Percentiles rank a stretch among this genome's conserved stretches.
phyloP scores from a whole-genome alignment of 2,113 vertebrate species.

The Calidris pugnax region DNA sequence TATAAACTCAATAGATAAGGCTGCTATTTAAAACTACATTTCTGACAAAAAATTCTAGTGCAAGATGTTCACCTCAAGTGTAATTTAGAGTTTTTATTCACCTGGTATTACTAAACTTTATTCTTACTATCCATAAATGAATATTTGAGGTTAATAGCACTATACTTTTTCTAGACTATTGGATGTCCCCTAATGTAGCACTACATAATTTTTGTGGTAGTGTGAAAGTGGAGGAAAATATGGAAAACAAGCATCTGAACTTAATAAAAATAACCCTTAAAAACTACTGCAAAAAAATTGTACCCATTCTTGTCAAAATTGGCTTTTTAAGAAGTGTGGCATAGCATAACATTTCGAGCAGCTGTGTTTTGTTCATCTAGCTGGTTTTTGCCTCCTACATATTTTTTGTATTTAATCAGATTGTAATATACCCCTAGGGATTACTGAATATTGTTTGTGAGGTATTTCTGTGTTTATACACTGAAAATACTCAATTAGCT shows the following conservation, averaged over 20 bases:
- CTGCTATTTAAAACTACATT: constrained; percentile 17
- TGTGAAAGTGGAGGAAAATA: neutral
- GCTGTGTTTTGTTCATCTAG: neutral
- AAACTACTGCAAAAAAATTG: neutral
- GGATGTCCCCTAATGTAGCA: constrained; percentile 50
- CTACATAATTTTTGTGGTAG: constrained; percentile 38
- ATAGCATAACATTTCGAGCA: neutral
- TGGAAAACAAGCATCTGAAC: constrained; percentile 9
- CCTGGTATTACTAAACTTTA: constrained; percentile 43
- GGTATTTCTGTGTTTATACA: neutral
- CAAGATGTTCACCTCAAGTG: constrained; percentile 28
- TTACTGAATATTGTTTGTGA: neutral
- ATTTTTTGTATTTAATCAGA: neutral
- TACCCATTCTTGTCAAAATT: neutral
- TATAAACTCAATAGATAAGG: constrained; percentile 15
- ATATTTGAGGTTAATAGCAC: constrained; percentile 60
- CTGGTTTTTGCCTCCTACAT: neutral
- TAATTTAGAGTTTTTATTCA: constrained; percentile 33
- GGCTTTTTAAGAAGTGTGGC: neutral
- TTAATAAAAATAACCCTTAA: constrained; percentile 11
- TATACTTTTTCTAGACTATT: constrained; percentile 39
- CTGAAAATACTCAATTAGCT: neutral
- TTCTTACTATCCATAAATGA: constrained; percentile 31
- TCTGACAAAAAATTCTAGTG: constrained; percentile 21
- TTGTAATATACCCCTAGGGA: neutral